Percentiles rank a stretch among this genome's conserved stretches.
Evolutionary conservation across 2,797 vertebrate species (phyloP).

Genomic region (Philypnodon macrostomus): DNA sequence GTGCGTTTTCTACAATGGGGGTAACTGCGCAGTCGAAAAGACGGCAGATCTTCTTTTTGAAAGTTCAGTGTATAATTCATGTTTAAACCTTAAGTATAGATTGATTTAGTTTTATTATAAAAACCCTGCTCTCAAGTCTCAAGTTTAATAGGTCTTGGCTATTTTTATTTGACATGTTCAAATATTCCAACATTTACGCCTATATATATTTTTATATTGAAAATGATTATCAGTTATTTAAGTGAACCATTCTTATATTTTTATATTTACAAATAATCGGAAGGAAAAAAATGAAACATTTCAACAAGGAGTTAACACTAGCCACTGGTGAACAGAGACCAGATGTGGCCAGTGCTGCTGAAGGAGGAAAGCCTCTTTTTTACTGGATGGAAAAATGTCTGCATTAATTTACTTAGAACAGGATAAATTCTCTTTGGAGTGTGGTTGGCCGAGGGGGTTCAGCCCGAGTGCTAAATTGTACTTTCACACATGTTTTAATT

Average conservation of each 20-base stretch:
- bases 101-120: slow-evolving; percentile 78
- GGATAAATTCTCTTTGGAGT: slow-evolving; percentile 44
- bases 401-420: slow-evolving; percentile 58
- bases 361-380: slow-evolving; percentile 35
- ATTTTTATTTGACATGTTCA: slow-evolving; percentile 68
- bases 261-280: slow-evolving; percentile 36
- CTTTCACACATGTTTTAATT: slow-evolving; percentile 77
- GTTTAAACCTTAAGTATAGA: slow-evolving; percentile 1
- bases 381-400: slow-evolving; percentile 56
- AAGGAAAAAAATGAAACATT: too few relatives aligned
- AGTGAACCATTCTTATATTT: slow-evolving; percentile 5
- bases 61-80: not conserved
- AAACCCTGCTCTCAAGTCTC: slow-evolving; percentile 69
- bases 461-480: slow-evolving; percentile 58
- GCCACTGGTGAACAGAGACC: slow-evolving; percentile 47
- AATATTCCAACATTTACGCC: too few relatives aligned
- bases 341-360: slow-evolving; percentile 47
- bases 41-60: not conserved
- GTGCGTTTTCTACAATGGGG: slow-evolving; percentile 54
- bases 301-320: slow-evolving; percentile 47
- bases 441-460: slow-evolving; percentile 46
- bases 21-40: not conserved
- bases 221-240: slow-evolving; percentile 13
- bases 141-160: slow-evolving; percentile 73
- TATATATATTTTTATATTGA: too few relatives aligned